phyloP scores from a whole-genome alignment of 2,797 vertebrate genomes.

The Halcyon smyrnensis region DNA sequence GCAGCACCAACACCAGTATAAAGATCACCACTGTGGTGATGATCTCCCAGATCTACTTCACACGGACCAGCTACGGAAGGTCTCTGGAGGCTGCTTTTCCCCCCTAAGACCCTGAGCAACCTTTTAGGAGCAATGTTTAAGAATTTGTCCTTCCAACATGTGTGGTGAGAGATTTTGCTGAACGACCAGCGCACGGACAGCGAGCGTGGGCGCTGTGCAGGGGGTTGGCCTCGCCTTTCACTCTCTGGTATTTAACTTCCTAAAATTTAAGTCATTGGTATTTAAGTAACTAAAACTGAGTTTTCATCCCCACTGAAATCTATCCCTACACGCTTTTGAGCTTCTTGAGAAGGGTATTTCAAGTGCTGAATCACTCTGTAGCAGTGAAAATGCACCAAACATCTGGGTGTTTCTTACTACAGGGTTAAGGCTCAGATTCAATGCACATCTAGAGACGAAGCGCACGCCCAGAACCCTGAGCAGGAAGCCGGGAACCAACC shows the following conservation, averaged over 20 bases:
- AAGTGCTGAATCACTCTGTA: constrained; percentile 39
- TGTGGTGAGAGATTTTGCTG: not conserved
- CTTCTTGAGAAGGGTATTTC: constrained; percentile 7
- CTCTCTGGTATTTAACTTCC: not conserved
- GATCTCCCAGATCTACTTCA: not conserved
- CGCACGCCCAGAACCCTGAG: not conserved
- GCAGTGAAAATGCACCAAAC: constrained; percentile 23
- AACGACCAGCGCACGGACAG: not conserved
- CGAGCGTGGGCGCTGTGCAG: not conserved
- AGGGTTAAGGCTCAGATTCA: constrained; percentile 59
- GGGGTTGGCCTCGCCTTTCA: not conserved
- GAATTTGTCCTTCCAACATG: not conserved
- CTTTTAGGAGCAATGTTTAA: not conserved
- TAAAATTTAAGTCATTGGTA: not conserved
- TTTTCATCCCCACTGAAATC: not conserved
- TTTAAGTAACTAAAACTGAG: not conserved
- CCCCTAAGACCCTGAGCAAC: not conserved
- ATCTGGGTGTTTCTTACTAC: constrained; percentile 31
- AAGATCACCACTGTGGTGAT: not conserved
- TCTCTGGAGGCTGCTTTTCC: not conserved
- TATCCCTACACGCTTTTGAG: not conserved
- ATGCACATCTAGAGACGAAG: not conserved
- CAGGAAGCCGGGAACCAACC: constrained; percentile 52
- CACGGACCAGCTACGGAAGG: not conserved
- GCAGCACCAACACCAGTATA: not conserved